phyloP scores from a whole-genome alignment of 2,113 vertebrate species.

The Scolopax mira region DNA sequence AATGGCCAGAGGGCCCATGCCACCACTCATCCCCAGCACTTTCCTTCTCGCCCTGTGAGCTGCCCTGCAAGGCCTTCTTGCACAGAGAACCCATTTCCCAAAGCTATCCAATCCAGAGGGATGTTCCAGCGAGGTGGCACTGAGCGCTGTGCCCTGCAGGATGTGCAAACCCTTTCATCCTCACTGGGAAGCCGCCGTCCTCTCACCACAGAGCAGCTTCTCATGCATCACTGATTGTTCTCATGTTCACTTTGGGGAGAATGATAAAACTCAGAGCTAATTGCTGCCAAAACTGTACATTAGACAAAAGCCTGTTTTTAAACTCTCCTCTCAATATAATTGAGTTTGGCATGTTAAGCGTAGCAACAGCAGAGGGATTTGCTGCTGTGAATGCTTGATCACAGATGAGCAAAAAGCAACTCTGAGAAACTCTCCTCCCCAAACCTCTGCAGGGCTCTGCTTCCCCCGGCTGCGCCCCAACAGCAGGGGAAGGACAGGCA shows the following conservation, averaged over 20 bases:
- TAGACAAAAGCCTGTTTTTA: neutral
- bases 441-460: neutral
- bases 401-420: neutral
- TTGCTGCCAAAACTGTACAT: neutral
- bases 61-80: neutral
- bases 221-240: neutral
- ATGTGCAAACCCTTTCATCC: neutral
- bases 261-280: neutral
- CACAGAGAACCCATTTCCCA: neutral
- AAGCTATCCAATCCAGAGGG: neutral
- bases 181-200: neutral
- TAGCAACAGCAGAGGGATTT: neutral
- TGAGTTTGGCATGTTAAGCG: neutral
- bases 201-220: neutral
- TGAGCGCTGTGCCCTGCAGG: fast-evolving
- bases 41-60: neutral
- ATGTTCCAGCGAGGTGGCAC: neutral
- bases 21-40: neutral
- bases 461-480: fast-evolving
- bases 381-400: neutral
- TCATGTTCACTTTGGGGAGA: neutral
- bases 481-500: fast-evolving
- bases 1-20: neutral
- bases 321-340: neutral
- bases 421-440: neutral